Conservation (phyloP, 2,797 vertebrate genomes). For the Caiman crocodilus region DNA sequence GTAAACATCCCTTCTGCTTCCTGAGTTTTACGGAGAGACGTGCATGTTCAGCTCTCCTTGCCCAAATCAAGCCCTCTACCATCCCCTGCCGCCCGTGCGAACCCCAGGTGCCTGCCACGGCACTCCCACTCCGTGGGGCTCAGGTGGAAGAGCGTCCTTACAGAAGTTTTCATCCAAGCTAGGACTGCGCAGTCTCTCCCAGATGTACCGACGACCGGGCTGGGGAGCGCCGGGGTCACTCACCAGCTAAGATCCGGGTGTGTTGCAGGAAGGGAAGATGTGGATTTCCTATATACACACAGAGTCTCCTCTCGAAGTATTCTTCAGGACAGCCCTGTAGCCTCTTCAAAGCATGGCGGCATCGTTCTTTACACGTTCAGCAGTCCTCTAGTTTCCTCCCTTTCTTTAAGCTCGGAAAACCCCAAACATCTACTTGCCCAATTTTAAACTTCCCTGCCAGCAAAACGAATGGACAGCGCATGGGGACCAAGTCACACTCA, state of each 20-base stretch:
- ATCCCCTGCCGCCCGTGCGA: background rate
- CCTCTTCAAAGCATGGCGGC: background rate
- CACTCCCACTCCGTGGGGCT: background rate
- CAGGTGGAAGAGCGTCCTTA: fast-evolving
- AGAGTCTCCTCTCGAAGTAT: background rate
- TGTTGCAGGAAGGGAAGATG: background rate
- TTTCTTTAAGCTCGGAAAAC: background rate
- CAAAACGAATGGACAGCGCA: background rate
- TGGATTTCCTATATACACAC: background rate
- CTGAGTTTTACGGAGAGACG: background rate
- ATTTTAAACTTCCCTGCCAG: background rate
- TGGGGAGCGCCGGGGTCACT: background rate
- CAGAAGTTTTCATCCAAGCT: background rate
- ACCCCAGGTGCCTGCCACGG: background rate
- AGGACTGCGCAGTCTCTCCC: background rate
- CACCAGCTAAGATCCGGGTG: background rate
- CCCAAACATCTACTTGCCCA: background rate
- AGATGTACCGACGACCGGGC: background rate
- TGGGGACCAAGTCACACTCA: background rate
- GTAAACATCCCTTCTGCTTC: fast-evolving
- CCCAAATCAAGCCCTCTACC: background rate
- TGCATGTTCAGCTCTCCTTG: background rate
- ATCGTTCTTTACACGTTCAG: background rate
- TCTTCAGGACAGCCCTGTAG: background rate
- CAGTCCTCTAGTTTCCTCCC: background rate